Percentiles rank a stretch among this genome's conserved stretches.
Evolutionary conservation across 2,797 vertebrate species (phyloP).

Genomic region (Ataeniobius toweri): DNA sequence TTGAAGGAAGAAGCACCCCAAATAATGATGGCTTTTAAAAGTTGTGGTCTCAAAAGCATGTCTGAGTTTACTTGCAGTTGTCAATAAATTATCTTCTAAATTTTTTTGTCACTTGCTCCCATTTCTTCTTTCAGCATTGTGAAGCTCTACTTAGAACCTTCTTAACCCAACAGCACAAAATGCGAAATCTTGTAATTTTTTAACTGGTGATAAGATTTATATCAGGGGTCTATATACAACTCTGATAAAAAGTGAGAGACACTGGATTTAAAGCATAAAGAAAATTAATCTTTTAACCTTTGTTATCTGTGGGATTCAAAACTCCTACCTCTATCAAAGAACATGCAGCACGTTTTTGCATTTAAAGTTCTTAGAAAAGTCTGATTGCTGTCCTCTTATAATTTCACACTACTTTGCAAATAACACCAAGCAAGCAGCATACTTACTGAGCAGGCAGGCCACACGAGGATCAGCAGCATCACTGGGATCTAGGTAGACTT

Average conservation of each 20-base stretch:
- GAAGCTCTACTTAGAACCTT: too few species aligned
- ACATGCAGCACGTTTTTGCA: neutral
- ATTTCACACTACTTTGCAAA: neutral
- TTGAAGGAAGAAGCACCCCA: too few species aligned
- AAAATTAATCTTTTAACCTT: neutral
- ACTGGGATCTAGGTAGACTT: conserved; percentile 92
- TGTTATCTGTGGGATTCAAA: neutral
- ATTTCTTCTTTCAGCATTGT: too few species aligned
- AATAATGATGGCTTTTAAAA: too few species aligned
- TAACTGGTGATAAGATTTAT: too few species aligned
- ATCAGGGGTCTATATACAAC: neutral
- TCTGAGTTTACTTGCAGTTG: too few species aligned
- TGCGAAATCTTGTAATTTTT: too few species aligned
- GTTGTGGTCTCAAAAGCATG: too few species aligned
- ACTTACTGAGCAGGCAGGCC: conserved; percentile 88
- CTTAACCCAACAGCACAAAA: too few species aligned
- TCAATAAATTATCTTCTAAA: too few species aligned
- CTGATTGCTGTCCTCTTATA: neutral
- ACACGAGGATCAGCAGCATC: conserved; percentile 90
- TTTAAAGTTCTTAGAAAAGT: neutral
- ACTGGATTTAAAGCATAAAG: neutral
- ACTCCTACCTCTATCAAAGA: neutral
- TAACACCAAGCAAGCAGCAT: neutral
- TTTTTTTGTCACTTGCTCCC: too few species aligned
- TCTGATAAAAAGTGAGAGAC: neutral